Percentiles rank a stretch among this genome's conserved stretches.
Evolutionary conservation across 1,140 invertebrate genomes (phyloP).

Genomic region (Acyrthosiphon pisum): DNA sequence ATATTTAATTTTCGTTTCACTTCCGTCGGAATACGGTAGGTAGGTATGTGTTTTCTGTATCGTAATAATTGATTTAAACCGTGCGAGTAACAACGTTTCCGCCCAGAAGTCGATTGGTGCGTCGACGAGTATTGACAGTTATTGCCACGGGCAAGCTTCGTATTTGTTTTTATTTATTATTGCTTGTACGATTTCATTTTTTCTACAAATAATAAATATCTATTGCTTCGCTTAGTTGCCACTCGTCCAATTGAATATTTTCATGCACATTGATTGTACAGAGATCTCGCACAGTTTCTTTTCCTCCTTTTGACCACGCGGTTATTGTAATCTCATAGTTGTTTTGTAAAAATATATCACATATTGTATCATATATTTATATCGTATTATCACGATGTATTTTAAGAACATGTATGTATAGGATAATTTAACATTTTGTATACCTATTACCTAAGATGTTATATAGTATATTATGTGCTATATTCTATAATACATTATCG

Average conservation of each 20-base stretch:
- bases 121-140: neutral
- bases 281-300: neutral
- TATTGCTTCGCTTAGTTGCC: neutral
- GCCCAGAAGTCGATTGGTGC: neutral
- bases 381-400: neutral
- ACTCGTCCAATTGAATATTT: neutral
- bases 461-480: too few relatives aligned
- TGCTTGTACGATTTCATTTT: neutral
- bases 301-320: too few relatives aligned
- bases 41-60: neutral
- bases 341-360: neutral
- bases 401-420: neutral
- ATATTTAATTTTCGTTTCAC: constrained; percentile 6
- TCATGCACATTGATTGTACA: neutral
- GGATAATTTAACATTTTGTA: too few relatives aligned
- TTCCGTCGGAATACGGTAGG: neutral
- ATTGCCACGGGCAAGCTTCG: neutral
- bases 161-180: neutral
- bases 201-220: neutral
- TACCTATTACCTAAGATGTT: too few relatives aligned
- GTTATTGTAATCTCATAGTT: neutral
- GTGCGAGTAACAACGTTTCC: neutral
- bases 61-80: neutral
- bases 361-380: neutral
- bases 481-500: too few relatives aligned